Percentiles rank a stretch among this genome's conserved stretches.
These are phyloP conservation scores for Plutomurus gul DNA, from an alignment of 1,140 invertebrate genomes.

Conservation along the genomic window DNA sequence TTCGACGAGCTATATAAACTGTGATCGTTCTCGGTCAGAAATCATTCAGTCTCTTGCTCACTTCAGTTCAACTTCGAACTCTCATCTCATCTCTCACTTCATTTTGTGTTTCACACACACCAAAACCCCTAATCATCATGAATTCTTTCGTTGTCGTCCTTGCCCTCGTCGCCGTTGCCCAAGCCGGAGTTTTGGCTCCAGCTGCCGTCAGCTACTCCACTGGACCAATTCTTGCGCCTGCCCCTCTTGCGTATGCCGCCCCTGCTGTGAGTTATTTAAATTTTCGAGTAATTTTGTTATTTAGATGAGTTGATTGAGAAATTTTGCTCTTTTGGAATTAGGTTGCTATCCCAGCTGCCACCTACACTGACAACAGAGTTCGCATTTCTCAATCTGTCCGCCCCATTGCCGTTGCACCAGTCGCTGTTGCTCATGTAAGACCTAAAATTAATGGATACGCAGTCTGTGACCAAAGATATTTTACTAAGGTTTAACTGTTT, in stretches of 20 bases:
- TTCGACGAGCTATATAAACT: too few relatives aligned
- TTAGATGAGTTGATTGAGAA: too few relatives aligned
- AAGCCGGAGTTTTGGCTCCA: conserved; percentile 25
- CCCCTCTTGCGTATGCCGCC: conserved; percentile 16
- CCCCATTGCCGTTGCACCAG: background rate
- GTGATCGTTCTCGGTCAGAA: too few relatives aligned
- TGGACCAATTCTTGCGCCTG: background rate
- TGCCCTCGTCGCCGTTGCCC: conserved; percentile 27
- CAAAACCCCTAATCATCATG: too few relatives aligned
- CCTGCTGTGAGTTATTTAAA: background rate
- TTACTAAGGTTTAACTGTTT: background rate
- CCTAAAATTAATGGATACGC: background rate
- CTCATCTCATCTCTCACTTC: too few relatives aligned
- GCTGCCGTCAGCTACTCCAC: background rate
- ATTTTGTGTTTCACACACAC: too few relatives aligned
- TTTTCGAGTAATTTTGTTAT: background rate
- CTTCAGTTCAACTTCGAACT: too few relatives aligned
- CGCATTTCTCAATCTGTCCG: background rate
- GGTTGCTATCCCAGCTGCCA: background rate
- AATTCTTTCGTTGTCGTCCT: background rate
- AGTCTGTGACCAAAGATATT: too few relatives aligned
- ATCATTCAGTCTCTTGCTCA: too few relatives aligned
- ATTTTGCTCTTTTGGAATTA: background rate
- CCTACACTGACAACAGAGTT: background rate
- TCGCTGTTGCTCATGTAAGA: background rate